Base-by-base conservation (phyloP, 2,888 invertebrate species). In the Podabrus alpinus region DNA sequence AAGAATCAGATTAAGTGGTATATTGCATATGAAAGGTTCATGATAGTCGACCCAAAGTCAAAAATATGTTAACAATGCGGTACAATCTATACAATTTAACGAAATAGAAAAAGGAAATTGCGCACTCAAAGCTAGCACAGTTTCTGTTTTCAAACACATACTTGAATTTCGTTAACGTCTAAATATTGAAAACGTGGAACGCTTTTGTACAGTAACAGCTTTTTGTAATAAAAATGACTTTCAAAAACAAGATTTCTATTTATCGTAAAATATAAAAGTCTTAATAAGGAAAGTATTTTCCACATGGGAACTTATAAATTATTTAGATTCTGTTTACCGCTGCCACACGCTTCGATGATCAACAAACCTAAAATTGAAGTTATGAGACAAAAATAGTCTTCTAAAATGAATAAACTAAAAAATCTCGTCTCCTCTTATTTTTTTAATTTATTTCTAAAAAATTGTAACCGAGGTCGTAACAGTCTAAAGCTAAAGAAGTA, bases 291-390 rank as follows among this genome's bases (percentile, higher is more conserved):
- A 66, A 25, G 13, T 66, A 16, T 66, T 66, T 66, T 66, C 15
- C 62, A 45, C 68, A 62, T 68, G 68, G 19, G 25, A 67, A 62
- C 61, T 66, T 70, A 70, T 69, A 70, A 74, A 69, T 66, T 61
- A 69, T 67, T 74, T 74, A 66, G 61, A 74, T 67, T 74, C 59
- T 67, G 21, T 70, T 73, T 71, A 70, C 59, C 25, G 45, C n/a
- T 11, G 70, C 68, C 64, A 25, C 16, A 21, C 61, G 59, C 62
- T 64, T 19, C 62, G 19, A 64, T 64, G 62, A 64, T 64, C 62
- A 19, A 64, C 66, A 60, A 77, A 59, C 70, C 76, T 59, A 66
- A 75, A 76, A 68, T 72, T 70, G 67, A 62, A 71, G 64, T 67
- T 71, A 76, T 74, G 73, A 62, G 69, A 60, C 73, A 64, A 17